Base-by-base conservation (phyloP, 2,797 vertebrate species). In the Pipistrellus pipistrellus region DNA sequence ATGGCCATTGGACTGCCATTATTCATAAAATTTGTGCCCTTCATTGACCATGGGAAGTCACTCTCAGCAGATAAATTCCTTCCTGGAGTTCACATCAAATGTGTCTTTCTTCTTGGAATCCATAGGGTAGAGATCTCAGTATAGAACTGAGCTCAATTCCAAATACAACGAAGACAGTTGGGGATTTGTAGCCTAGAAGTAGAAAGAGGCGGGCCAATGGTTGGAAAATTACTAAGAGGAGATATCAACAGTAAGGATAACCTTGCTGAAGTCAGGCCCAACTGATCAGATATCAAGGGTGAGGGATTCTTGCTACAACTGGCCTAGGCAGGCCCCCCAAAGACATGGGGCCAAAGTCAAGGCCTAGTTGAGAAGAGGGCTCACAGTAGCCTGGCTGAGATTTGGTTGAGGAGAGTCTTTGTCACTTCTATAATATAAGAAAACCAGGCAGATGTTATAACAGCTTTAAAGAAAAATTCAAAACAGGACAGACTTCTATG, bases 171-270 rank as follows among this genome's bases (percentile, higher is more conserved):
- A 91, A 72, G 77, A 76, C 27, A 91, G 46, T 66, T 84, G 78
- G 32, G 51, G 57, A 78, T 83, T 78, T 73, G 71, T 27, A 66
- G 46, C 41, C 38, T 68, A 48, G 30, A 76, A 88, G 13, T 44
- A 88, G 55, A 91, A 73, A 75, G 38, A 73, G 21, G 51, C 25
- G 6, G 11, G 11, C 77, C n/a, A 30, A 7, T 64, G 53, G 75
- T 48, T 76, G 75, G 87, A 89, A 89, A 94, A 83, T 72, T 89
- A 77, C 53, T 32, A 85, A 94, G 51, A 69, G 15, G 51, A 77
- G 80, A 88, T 57, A 87, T 87, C 32, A 81, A 88, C 57, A 62
- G 10, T 41, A 68, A 27, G 48, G 35, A 80, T 68, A 64, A 62
- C 78, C 73, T 92, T 88, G 72, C 53, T 64, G 57, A 78, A 92